Evolutionary conservation across 2,888 invertebrate species (phyloP), one percentile per base, ranked within the genome.

Genomic region (Macrophya annulata): DNA sequence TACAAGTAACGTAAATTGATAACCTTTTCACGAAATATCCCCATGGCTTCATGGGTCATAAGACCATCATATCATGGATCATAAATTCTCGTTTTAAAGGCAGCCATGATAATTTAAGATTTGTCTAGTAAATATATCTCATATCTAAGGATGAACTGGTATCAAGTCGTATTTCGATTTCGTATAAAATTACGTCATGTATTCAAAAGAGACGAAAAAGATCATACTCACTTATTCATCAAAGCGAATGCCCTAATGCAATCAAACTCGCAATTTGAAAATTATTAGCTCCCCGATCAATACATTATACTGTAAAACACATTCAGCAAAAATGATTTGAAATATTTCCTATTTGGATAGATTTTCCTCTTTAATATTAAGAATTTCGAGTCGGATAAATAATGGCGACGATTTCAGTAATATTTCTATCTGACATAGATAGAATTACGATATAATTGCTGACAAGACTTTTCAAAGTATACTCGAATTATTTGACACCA

Each of bases 41-140:
- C 37, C 37, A 37, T 68, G 37, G 37, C 68, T 68, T 25, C 37
- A 17, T 37, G 68, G 68, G 37, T 31, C 68, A 68, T 6, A 31
- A 68, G 37, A n/a, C 68, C 37, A 68, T 68, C 37, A 17, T 31
- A 68, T 68, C 68, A 37, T 68, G 31, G 68, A 68, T 31, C 65
- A 65, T 65, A 65, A 65, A 65, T 65, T 65, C 65, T 65, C 4
- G 21, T 65, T 65, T 31, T 4, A 4, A 31, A 15, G 31, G 15
- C 15, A 65, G 65, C 15, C 31, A 68, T 37, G 12, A 68, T 17
- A 17, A 68, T 37, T 68, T 37, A 31, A 37, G 17, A 68, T 68
- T 17, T 31, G 68, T 25, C 17, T 31, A 37, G 37, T 17, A 37
- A 25, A 37, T 68, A 17, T 68, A 17, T 37, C 1, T 9, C 15